Conservation (phyloP, 2,797 vertebrate species). For the Sebastes oblongus region DNA sequence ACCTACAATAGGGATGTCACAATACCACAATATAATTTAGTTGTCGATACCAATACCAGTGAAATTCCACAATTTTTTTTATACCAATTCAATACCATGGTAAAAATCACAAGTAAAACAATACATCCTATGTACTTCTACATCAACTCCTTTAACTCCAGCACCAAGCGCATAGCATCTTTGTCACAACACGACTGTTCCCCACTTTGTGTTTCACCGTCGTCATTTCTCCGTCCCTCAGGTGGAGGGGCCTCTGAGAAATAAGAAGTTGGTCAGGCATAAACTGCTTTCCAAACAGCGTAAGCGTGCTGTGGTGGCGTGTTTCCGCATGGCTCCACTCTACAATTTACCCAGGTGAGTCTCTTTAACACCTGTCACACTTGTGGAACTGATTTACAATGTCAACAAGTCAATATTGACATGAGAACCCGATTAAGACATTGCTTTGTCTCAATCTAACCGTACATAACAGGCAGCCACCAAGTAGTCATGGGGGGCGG, state of each 20-base stretch:
- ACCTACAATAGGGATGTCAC: too few relatives aligned
- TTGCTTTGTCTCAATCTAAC: constrained; percentile 52
- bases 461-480: constrained; percentile 39
- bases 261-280: constrained; percentile 93
- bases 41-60: too few relatives aligned
- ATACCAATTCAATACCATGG: too few relatives aligned
- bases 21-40: too few relatives aligned
- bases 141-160: background rate
- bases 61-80: too few relatives aligned
- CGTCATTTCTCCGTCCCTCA: constrained; percentile 40
- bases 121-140: too few relatives aligned
- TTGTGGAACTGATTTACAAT: constrained; percentile 5
- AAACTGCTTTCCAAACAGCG: constrained; percentile 97
- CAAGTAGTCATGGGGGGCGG: constrained; percentile 5
- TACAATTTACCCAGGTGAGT: constrained; percentile 96
- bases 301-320: constrained; percentile 97
- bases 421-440: background rate
- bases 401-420: constrained; percentile 43
- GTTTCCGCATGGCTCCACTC: constrained; percentile 98
- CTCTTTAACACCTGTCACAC: background rate
- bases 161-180: background rate
- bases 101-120: too few relatives aligned
- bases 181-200: background rate
- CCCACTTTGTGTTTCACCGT: background rate
- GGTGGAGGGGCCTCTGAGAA: constrained; percentile 96